Percentiles rank a stretch among this genome's conserved stretches.
phyloP scores from a whole-genome alignment of 2,888 invertebrate genomes.

The Digitonthophagus gazella region DNA sequence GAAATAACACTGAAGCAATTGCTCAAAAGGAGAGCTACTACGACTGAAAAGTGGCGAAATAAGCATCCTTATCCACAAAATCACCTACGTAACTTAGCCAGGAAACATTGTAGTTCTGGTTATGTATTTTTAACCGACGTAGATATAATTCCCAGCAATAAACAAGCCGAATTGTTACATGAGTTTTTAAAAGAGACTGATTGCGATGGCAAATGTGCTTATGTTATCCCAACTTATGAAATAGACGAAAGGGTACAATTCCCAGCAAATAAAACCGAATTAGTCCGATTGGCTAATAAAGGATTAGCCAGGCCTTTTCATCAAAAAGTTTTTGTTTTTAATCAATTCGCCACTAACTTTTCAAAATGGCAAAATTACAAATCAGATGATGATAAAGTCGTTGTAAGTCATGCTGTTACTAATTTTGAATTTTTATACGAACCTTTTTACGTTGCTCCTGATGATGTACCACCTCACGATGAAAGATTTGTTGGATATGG shows the following conservation, averaged over 20 bases:
- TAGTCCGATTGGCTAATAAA: constrained; percentile 72
- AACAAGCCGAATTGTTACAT: constrained; percentile 69
- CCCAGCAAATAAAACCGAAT: constrained; percentile 76
- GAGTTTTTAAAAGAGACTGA: constrained; percentile 60
- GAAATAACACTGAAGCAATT: constrained; percentile 63
- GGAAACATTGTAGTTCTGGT: constrained; percentile 78
- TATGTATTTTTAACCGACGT: constrained; percentile 85
- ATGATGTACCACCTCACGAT: constrained; percentile 80
- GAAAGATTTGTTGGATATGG: constrained; percentile 90
- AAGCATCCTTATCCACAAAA: constrained; percentile 85
- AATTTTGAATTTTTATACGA: constrained; percentile 85
- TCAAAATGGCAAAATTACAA: constrained; percentile 67
- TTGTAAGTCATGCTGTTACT: constrained; percentile 82
- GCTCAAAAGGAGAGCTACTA: constrained; percentile 59
- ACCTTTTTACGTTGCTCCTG: constrained; percentile 85
- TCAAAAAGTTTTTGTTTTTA: constrained; percentile 87
- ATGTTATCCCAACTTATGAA: constrained; percentile 89
- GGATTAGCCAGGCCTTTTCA: constrained; percentile 87
- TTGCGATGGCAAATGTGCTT: constrained; percentile 69
- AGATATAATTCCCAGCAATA: constrained; percentile 79
- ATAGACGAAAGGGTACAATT: constrained; percentile 75
- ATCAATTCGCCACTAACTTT: constrained; percentile 90
- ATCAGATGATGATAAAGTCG: constrained; percentile 61
- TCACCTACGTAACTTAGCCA: constrained; percentile 80
- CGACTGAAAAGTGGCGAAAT: constrained; percentile 70